Evolutionary conservation across 2,797 vertebrate genomes (phyloP).

Genomic region (Mus minutoides): DNA sequence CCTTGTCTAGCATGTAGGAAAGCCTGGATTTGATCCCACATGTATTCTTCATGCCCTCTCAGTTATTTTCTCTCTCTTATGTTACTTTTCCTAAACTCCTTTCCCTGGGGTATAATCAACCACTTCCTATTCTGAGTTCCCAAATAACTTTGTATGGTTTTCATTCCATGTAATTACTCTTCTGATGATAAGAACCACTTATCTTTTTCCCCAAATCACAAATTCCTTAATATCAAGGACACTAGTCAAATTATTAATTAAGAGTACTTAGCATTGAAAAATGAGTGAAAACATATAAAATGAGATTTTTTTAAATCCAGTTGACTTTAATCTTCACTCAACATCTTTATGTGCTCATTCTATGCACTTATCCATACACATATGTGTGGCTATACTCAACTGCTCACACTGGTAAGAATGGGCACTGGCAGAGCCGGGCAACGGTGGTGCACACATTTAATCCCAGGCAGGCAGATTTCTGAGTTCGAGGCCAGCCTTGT

Average conservation of each 20-base stretch:
- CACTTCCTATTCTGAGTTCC: slow-evolving; percentile 15
- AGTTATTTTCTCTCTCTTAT: not conserved
- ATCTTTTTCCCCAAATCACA: not conserved
- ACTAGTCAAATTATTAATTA: not conserved
- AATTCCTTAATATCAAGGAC: not conserved
- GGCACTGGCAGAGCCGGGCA: not conserved
- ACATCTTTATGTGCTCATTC: not conserved
- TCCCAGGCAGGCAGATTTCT: too few relatives aligned
- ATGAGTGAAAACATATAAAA: not conserved
- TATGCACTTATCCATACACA: not conserved
- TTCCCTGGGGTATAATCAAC: slow-evolving; percentile 1
- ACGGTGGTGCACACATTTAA: too few relatives aligned
- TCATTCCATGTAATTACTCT: not conserved
- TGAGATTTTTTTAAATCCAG: not conserved
- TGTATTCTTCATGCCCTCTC: not conserved
- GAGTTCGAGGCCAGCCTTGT: too few relatives aligned
- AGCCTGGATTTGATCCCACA: not conserved
- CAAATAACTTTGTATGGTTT: not conserved
- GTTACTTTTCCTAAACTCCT: not conserved
- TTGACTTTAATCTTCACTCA: not conserved
- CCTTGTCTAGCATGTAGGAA: not conserved
- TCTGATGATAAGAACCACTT: slow-evolving; percentile 25
- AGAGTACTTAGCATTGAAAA: not conserved
- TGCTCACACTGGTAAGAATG: not conserved
- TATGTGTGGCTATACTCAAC: not conserved